Evolutionary conservation across 2,888 invertebrate species (phyloP).

Genomic region (Athalia cordata): DNA sequence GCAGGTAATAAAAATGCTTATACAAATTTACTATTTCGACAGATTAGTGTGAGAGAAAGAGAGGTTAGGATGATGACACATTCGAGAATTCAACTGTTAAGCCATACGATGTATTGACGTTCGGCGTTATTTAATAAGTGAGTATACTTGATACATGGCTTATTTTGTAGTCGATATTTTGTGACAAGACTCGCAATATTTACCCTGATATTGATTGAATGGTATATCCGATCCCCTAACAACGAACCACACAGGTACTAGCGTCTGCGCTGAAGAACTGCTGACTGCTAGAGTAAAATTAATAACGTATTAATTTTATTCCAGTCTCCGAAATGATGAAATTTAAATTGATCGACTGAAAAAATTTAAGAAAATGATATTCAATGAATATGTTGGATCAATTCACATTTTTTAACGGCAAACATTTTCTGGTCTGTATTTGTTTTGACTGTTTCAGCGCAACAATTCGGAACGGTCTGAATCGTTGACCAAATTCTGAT

Average conservation of each 20-base stretch:
- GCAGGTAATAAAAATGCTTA: background rate
- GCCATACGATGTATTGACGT: background rate
- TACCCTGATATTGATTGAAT: slow-evolving; percentile 51
- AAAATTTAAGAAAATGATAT: background rate
- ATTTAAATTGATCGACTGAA: no score
- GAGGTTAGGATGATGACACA: slow-evolving; percentile 57
- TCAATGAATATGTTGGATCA: background rate
- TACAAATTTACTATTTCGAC: background rate
- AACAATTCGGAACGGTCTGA: background rate
- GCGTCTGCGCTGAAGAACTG: slow-evolving; percentile 52
- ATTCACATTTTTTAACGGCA: background rate
- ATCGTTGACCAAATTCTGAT: no score
- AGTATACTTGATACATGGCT: no score
- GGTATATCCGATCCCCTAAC: slow-evolving; percentile 40
- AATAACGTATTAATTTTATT: no score
- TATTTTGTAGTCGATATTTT: background rate
- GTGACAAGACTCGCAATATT: slow-evolving; percentile 41
- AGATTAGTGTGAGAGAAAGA: slow-evolving; percentile 29
- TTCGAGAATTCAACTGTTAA: slow-evolving; percentile 2
- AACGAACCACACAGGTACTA: slow-evolving; percentile 49
- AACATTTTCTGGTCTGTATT: background rate
- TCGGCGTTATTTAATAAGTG: background rate
- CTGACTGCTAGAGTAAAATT: background rate
- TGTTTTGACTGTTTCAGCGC: slow-evolving; percentile 34
- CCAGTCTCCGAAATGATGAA: no score